Evolutionary conservation across 2,888 invertebrate genomes (phyloP).

Genomic region (Gastrophysa polygoni): DNA sequence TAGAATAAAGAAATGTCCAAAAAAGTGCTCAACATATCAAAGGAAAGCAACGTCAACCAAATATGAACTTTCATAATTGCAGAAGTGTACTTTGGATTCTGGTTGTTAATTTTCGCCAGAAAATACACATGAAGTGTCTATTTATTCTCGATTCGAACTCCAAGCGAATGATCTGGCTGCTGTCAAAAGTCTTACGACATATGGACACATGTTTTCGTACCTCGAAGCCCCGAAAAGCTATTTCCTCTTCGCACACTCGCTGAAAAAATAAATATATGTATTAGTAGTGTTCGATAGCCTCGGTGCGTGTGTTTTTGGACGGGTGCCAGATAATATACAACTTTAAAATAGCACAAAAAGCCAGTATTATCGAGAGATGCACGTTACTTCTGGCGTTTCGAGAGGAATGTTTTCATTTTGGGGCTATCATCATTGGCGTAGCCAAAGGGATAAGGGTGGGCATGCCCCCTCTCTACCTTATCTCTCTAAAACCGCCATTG

Average conservation of each 20-base stretch:
- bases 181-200: not conserved
- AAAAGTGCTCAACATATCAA: no score
- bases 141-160: no score
- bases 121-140: no score
- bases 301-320: slow-evolving; percentile 29
- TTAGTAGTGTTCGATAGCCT: slow-evolving; percentile 1
- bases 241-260: not conserved
- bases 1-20: no score
- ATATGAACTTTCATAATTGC: no score
- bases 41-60: no score
- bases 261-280: slow-evolving; percentile 14
- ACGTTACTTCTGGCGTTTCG: slow-evolving; percentile 24
- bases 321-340: slow-evolving; percentile 31
- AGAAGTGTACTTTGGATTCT: no score
- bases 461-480: no score
- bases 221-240: not conserved
- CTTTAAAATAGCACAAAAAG: slow-evolving; percentile 33
- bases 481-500: no score
- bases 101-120: no score
- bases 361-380: slow-evolving; percentile 4
- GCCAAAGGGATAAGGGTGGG: no score
- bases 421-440: slow-evolving; percentile 26
- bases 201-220: not conserved
- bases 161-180: not conserved
- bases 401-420: slow-evolving; percentile 32